Evolutionary conservation across 2,113 vertebrate genomes (phyloP).

Genomic region (Cyanocitta stelleri): DNA sequence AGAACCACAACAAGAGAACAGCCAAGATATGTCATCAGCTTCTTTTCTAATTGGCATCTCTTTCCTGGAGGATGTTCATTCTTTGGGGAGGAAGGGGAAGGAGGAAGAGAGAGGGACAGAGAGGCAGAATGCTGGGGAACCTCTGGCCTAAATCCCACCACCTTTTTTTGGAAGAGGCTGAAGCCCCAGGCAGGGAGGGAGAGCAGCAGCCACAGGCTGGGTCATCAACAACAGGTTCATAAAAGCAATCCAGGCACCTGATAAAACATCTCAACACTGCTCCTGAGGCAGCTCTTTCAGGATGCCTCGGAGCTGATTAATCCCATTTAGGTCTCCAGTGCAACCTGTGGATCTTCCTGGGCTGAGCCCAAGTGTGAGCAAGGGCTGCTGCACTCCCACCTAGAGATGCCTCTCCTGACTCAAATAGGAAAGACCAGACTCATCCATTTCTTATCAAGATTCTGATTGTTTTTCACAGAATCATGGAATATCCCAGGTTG

Average conservation of each 20-base stretch:
- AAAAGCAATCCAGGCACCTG: not conserved
- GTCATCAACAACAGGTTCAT: not conserved
- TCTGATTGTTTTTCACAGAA: not conserved
- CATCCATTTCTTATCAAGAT: not conserved
- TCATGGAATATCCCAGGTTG: accelerated
- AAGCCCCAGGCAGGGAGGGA: not conserved
- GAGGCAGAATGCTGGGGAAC: not conserved
- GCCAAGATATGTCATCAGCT: not conserved
- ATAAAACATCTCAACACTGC: not conserved
- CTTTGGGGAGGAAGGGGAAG: not conserved
- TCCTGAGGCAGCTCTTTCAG: not conserved
- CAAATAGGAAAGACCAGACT: not conserved
- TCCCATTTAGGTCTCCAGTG: not conserved
- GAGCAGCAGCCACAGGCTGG: not conserved
- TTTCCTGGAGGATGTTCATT: not conserved
- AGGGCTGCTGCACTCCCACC: not conserved
- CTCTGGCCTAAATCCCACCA: not conserved
- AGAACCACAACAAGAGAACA: not conserved
- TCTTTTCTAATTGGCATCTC: not conserved
- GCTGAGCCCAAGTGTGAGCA: not conserved
- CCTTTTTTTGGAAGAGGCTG: not conserved
- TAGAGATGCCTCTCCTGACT: not conserved
- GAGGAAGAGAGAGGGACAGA: not conserved
- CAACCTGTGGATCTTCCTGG: not conserved
- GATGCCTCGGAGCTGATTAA: not conserved